A percentile compares a stretch with the other conserved stretches of the same genome.
Evolutionary conservation across 2,113 vertebrate genomes (phyloP).

Genomic region (Protobothrops flavoviridis): DNA sequence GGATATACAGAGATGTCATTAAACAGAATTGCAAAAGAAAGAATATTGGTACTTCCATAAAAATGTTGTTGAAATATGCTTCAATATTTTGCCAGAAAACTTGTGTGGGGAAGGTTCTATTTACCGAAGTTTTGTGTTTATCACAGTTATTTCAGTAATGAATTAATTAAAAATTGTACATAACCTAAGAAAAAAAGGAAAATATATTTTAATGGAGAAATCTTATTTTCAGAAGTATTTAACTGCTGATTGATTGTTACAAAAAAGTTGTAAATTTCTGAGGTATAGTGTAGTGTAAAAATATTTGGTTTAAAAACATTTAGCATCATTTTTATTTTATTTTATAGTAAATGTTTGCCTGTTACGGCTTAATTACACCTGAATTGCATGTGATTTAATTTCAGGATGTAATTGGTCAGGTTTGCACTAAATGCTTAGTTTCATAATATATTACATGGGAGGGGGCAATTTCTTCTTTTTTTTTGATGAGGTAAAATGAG

Average conservation of each 20-base stretch:
- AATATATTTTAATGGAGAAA: constrained; percentile 79
- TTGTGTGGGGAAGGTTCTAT: constrained; percentile 5
- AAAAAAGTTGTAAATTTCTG: constrained; percentile 81
- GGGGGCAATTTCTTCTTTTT: constrained; percentile 15
- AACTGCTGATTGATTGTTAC: constrained; percentile 80
- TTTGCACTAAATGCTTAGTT: constrained; percentile 57
- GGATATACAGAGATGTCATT: constrained; percentile 40
- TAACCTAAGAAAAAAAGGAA: constrained; percentile 72
- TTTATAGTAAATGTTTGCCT: constrained; percentile 46
- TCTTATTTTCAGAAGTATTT: constrained; percentile 82
- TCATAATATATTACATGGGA: constrained; percentile 31
- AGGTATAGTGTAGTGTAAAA: constrained; percentile 73
- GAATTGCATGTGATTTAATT: constrained; percentile 54
- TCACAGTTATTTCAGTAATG: constrained; percentile 58
- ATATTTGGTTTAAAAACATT: constrained; percentile 68
- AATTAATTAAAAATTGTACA: constrained; percentile 74
- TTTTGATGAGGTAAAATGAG: constrained; percentile 3
- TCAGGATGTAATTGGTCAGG: constrained; percentile 53
- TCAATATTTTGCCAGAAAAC: constrained; percentile 48
- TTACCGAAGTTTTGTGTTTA: constrained; percentile 63
- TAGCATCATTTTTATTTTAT: constrained; percentile 61
- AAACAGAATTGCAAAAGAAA: constrained; percentile 56
- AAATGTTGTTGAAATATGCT: constrained; percentile 44
- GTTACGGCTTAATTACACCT: constrained; percentile 60
- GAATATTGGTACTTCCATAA: background rate